Conservation (phyloP, 2,888 invertebrate genomes). For the Caenorhabditis sp. region DNA sequence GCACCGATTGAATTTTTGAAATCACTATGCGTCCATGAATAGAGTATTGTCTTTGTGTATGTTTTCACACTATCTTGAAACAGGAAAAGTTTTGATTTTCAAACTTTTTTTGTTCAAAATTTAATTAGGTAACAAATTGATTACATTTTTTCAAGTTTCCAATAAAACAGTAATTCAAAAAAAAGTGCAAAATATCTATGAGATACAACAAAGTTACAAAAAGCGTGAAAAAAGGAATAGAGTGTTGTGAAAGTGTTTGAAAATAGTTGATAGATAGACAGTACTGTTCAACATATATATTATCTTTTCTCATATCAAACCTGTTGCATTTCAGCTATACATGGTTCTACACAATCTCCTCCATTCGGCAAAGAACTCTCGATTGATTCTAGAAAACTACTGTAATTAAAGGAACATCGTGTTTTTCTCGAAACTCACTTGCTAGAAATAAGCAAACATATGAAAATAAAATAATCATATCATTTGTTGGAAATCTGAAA, state of each 20-base stretch:
- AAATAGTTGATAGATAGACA: conserved; percentile 6
- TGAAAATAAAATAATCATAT: background rate
- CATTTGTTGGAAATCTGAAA: background rate
- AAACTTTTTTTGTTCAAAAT: no score
- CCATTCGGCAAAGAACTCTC: conserved; percentile 6
- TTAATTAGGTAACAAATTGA: no score
- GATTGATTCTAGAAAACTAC: background rate
- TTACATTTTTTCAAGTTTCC: no score
- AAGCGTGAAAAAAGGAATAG: background rate
- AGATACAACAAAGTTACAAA: background rate
- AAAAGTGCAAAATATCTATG: no score
- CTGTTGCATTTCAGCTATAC: conserved; percentile 57
- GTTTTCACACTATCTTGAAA: no score
- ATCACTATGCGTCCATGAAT: no score
- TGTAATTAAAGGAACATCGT: background rate
- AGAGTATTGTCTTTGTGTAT: no score
- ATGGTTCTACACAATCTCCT: conserved; percentile 52
- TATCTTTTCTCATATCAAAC: conserved; percentile 24
- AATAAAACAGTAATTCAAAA: no score
- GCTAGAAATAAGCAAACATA: background rate
- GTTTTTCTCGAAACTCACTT: background rate
- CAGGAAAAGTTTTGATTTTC: no score
- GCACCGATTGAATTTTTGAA: no score
- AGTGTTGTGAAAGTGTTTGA: conserved; percentile 6
- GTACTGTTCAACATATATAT: background rate